These are phyloP conservation scores for Ibidorhyncha struthersii DNA, from an alignment of 2,113 vertebrate species.

Conservation along the genomic window DNA sequence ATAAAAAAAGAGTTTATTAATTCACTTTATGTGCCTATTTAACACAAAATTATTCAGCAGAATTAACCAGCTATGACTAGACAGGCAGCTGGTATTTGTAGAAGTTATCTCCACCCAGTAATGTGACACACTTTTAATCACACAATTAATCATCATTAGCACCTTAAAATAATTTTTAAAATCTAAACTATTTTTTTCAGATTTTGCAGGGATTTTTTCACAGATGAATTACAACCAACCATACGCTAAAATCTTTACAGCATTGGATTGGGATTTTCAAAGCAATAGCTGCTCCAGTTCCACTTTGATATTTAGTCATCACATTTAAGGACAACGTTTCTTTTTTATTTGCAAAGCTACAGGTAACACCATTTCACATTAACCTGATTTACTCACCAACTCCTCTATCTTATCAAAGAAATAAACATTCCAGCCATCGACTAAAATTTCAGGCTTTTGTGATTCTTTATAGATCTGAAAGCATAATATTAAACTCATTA, in stretches of 20 bases:
- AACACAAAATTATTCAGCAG: neutral
- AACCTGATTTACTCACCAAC: conserved; percentile 76
- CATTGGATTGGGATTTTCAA: neutral
- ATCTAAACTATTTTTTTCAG: neutral
- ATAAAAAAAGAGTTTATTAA: neutral
- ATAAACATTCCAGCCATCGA: conserved; percentile 94
- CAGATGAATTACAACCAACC: neutral
- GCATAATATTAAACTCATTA: conserved; percentile 50
- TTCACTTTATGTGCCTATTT: neutral
- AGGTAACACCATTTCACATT: neutral
- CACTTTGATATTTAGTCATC: neutral
- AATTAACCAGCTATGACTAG: neutral
- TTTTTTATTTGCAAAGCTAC: neutral
- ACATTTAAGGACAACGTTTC: neutral
- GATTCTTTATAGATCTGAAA: conserved; percentile 86
- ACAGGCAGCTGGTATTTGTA: neutral
- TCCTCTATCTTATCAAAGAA: conserved; percentile 88
- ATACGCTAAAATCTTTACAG: neutral
- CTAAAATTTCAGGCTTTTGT: conserved; percentile 87
- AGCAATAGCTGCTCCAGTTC: neutral
- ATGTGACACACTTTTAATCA: too few relatives aligned
- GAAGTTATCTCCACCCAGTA: neutral
- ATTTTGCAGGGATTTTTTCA: neutral
- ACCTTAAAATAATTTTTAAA: neutral
- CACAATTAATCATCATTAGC: neutral